A percentile compares a stretch with the other conserved stretches of the same genome.
Conservation (phyloP, 2,888 invertebrate species). For the Meghimatium bilineatum region DNA sequence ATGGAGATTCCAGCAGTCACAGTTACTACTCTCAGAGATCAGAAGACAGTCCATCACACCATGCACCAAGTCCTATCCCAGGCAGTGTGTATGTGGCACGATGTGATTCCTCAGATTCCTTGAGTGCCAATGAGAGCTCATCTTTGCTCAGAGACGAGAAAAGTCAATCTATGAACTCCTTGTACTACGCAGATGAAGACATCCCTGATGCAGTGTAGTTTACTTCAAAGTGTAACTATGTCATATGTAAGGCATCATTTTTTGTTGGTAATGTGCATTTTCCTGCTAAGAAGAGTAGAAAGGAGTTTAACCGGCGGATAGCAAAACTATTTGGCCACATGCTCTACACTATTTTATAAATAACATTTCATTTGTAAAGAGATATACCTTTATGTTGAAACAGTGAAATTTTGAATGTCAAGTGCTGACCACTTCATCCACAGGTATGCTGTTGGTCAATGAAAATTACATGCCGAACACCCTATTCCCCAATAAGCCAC, state of each 20-base stretch:
- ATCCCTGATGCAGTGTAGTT: slow-evolving; percentile 46
- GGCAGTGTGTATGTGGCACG: slow-evolving; percentile 69
- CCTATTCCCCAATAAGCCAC: too few species aligned
- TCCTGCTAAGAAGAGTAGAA: not conserved
- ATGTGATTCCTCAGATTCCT: slow-evolving; percentile 76
- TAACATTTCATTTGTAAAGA: not conserved
- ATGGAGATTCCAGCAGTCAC: not conserved
- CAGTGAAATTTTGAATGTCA: too few species aligned
- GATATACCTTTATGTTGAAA: not conserved
- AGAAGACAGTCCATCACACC: slow-evolving; percentile 69
- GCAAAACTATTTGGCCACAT: too few species aligned
- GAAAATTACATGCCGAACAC: too few species aligned
- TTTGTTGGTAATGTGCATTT: not conserved
- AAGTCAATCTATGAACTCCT: slow-evolving; percentile 61
- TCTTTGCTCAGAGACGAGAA: slow-evolving; percentile 76
- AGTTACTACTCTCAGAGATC: slow-evolving; percentile 61
- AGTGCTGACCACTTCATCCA: too few species aligned
- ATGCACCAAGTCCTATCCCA: slow-evolving; percentile 72
- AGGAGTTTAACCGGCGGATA: too few species aligned
- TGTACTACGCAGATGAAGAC: slow-evolving; percentile 68
- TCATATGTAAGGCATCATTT: not conserved
- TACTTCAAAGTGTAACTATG: not conserved
- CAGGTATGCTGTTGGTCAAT: too few species aligned
- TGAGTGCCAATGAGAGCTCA: slow-evolving; percentile 80
- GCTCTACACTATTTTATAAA: not conserved